phyloP scores from a whole-genome alignment of 2,797 vertebrate species.

The Hydrophis major region DNA sequence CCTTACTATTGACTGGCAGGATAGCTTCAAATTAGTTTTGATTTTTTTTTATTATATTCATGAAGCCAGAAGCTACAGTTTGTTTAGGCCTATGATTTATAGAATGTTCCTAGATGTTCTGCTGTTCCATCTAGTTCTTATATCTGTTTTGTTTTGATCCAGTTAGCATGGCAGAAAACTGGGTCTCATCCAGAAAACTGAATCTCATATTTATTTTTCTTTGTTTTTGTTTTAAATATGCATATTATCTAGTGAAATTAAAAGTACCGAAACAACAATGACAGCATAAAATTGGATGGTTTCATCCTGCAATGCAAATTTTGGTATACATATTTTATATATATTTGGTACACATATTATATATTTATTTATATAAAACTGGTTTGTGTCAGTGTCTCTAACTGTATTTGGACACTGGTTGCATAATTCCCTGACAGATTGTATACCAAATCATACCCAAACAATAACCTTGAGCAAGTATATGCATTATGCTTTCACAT shows the following conservation, averaged over 20 bases:
- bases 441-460: background rate
- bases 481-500: background rate
- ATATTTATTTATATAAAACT: background rate
- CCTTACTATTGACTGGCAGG: background rate
- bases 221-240: background rate
- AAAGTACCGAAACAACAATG: background rate
- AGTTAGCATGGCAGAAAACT: background rate
- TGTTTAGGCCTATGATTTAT: constrained; percentile 25
- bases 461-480: background rate
- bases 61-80: background rate
- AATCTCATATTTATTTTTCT: background rate
- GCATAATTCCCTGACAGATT: background rate
- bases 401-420: background rate
- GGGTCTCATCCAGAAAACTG: background rate
- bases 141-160: background rate
- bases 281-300: background rate
- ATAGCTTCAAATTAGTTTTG: background rate
- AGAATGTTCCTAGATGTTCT: background rate
- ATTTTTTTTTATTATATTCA: background rate
- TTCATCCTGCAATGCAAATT: background rate
- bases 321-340: background rate
- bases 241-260: background rate
- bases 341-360: too few relatives aligned
- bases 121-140: background rate
- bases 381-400: background rate